phyloP scores from a whole-genome alignment of 2,888 invertebrate genomes.

The Rhyacophila evoluta region DNA sequence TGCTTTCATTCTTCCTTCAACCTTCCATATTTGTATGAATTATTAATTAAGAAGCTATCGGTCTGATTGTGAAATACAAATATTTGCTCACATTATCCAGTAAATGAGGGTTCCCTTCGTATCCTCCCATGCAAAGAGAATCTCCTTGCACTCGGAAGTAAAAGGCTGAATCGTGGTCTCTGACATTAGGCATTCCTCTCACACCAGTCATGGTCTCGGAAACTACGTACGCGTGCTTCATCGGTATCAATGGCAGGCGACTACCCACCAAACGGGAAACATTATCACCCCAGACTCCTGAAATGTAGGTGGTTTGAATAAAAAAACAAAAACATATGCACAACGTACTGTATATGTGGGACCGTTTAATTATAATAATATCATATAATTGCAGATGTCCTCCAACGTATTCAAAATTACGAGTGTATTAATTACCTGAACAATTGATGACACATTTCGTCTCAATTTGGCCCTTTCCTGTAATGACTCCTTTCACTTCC shows the following conservation, averaged over 20 bases:
- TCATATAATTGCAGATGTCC: too few species aligned
- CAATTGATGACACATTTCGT: conserved; percentile 85
- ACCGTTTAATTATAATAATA: too few species aligned
- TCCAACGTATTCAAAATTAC: too few species aligned
- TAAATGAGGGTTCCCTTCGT: conserved; percentile 87
- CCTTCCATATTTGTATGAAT: too few species aligned
- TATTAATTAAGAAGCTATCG: too few species aligned
- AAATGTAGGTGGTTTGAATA: too few species aligned
- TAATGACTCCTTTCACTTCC: conserved; percentile 82
- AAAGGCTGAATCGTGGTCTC: conserved; percentile 87
- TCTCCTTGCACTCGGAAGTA: conserved; percentile 89
- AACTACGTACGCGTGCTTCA: conserved; percentile 91
- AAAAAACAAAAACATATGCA: too few species aligned
- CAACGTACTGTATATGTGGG: too few species aligned
- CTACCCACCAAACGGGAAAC: conserved; percentile 77
- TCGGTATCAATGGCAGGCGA: conserved; percentile 81
- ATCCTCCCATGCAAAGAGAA: conserved; percentile 86
- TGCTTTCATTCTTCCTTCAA: too few species aligned
- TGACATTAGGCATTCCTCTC: conserved; percentile 81
- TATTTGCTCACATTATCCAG: conserved; percentile 73
- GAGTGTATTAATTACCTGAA: too few species aligned
- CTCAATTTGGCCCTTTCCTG: conserved; percentile 79
- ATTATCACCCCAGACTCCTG: conserved; percentile 83
- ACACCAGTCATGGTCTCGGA: conserved; percentile 83
- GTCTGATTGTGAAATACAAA: too few species aligned